A percentile compares a stretch with the other conserved stretches of the same genome.
Conservation (phyloP, 2,113 vertebrate species). For the Gobiocypris rarus region DNA sequence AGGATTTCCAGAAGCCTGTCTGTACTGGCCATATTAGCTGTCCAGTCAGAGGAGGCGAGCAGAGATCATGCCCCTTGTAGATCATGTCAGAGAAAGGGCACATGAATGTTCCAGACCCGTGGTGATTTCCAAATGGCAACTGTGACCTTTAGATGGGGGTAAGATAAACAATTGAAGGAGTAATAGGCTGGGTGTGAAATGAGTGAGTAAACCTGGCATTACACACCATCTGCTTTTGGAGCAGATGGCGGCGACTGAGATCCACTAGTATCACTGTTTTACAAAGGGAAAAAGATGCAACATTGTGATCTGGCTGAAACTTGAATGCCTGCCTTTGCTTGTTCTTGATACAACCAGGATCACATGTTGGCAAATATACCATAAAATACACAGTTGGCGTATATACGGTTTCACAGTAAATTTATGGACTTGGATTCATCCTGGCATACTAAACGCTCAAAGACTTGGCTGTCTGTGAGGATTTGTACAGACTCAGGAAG, state of each 20-base stretch:
- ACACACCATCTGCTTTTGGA: constrained; percentile 61
- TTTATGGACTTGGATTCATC: constrained; percentile 28
- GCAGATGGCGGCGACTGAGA: constrained; percentile 43
- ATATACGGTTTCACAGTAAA: constrained; percentile 7
- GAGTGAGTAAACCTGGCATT: constrained; percentile 51
- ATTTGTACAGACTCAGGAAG: not conserved
- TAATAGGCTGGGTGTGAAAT: constrained; percentile 56
- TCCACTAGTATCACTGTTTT: constrained; percentile 24
- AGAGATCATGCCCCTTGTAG: constrained; percentile 53
- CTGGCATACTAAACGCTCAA: not conserved
- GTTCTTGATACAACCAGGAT: constrained; percentile 22
- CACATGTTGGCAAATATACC: not conserved
- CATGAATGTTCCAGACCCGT: constrained; percentile 51
- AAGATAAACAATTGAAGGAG: constrained; percentile 56
- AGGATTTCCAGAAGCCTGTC: constrained; percentile 1
- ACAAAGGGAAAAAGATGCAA: constrained; percentile 17
- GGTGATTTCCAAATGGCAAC: constrained; percentile 55
- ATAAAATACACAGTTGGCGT: constrained; percentile 20
- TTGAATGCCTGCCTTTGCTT: constrained; percentile 22
- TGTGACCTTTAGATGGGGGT: constrained; percentile 56
- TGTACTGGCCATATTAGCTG: constrained; percentile 38
- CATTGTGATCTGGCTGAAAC: constrained; percentile 39
- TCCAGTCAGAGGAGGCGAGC: constrained; percentile 42
- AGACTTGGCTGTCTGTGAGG: constrained; percentile 26
- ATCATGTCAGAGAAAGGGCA: constrained; percentile 57